A percentile compares a stretch with the other conserved stretches of the same genome.
Evolutionary conservation across 2,113 vertebrate species (phyloP).

Genomic region (Muscicapa adusta): DNA sequence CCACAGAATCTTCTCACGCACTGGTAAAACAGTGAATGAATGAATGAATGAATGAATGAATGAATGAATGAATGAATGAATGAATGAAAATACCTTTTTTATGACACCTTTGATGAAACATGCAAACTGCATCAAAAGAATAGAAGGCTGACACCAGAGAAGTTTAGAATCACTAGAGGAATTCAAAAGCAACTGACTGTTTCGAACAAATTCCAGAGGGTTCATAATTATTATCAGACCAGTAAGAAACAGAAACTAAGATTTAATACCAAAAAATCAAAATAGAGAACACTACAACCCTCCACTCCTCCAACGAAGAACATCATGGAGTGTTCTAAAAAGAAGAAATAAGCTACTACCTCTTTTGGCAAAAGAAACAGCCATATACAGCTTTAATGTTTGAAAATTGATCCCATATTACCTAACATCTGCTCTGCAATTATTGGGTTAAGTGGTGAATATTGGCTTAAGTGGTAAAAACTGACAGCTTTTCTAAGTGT

Average conservation of each 20-base stretch:
- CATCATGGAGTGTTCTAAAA: background rate
- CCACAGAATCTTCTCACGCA: background rate
- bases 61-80: background rate
- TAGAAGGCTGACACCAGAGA: background rate
- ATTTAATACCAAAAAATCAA: background rate
- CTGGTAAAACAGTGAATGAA: background rate
- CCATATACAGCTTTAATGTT: background rate
- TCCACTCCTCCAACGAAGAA: background rate
- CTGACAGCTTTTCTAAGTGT: background rate
- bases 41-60: background rate
- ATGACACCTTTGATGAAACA: background rate
- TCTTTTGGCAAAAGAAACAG: background rate
- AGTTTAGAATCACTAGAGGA: background rate
- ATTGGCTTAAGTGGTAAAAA: background rate
- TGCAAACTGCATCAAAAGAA: background rate
- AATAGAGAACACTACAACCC: background rate
- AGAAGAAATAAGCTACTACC: background rate
- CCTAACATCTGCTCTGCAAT: background rate
- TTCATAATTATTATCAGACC: background rate
- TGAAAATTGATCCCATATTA: background rate
- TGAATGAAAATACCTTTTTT: background rate
- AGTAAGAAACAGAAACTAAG: background rate
- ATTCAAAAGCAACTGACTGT: constrained; percentile 3
- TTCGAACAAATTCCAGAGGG: background rate
- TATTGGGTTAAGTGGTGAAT: background rate